phyloP scores from a whole-genome alignment of 2,888 invertebrate genomes.

The Augiades crinisus region DNA sequence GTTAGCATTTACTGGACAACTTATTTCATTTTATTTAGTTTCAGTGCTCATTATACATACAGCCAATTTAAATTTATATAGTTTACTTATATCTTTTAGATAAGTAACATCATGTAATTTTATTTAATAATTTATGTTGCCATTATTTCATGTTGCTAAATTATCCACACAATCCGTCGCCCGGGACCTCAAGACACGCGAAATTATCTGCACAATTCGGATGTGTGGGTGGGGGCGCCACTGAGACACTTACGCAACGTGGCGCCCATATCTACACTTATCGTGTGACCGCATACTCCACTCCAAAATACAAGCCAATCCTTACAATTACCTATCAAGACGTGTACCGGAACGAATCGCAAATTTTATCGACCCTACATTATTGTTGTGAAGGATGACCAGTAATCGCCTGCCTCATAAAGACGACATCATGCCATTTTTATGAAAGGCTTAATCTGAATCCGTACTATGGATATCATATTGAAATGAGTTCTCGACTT shows the following conservation, averaged over 20 bases:
- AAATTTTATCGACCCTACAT: slow-evolving; percentile 22
- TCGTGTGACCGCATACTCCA: slow-evolving; percentile 10
- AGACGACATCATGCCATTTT: slow-evolving; percentile 22
- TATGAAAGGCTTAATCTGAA: slow-evolving; percentile 19
- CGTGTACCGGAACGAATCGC: slow-evolving; percentile 19
- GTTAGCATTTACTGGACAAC: too few species aligned
- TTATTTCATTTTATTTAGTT: too few species aligned
- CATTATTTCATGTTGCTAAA: not conserved
- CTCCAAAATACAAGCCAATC: slow-evolving; percentile 16
- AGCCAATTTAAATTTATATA: too few species aligned
- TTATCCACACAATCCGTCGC: not conserved
- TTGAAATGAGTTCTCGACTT: slow-evolving; percentile 19
- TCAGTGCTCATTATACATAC: too few species aligned
- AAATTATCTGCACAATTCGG: slow-evolving; percentile 17
- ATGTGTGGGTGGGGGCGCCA: slow-evolving; percentile 14
- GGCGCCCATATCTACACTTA: slow-evolving; percentile 21
- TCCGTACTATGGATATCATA: slow-evolving; percentile 11
- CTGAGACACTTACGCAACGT: slow-evolving; percentile 12
- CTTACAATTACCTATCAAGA: slow-evolving; percentile 25
- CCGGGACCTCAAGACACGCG: not conserved
- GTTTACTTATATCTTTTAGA: too few species aligned
- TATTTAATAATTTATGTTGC: too few species aligned
- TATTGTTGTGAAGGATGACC: slow-evolving; percentile 23
- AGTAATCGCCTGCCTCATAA: slow-evolving; percentile 20
- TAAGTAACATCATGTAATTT: too few species aligned